Evolutionary conservation across 2,797 vertebrate genomes (phyloP).

Genomic region (Sebastiscus tertius): DNA sequence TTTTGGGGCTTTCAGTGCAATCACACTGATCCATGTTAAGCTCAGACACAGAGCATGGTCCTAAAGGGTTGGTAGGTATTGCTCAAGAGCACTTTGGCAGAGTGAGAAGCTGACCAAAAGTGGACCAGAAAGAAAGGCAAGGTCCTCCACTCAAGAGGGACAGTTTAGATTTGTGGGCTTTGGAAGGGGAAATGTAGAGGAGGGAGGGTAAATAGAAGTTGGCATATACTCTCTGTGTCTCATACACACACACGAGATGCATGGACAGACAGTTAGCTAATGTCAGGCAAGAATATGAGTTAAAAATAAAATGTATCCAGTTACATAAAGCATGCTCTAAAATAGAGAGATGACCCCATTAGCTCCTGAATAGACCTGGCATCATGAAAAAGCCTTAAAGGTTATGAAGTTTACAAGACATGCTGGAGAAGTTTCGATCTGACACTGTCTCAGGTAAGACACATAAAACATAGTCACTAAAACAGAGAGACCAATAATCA

Average conservation of each 20-base stretch:
- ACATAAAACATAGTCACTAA: too few relatives aligned
- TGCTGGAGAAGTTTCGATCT: neutral
- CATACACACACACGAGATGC: slow-evolving; percentile 64
- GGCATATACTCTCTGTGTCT: slow-evolving; percentile 19
- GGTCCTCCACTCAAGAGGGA: neutral
- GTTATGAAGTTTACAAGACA: slow-evolving; percentile 44
- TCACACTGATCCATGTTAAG: slow-evolving; percentile 1
- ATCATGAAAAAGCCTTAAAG: slow-evolving; percentile 56
- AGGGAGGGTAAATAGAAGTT: slow-evolving; percentile 29
- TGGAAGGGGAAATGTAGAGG: slow-evolving; percentile 2
- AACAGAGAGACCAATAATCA: neutral
- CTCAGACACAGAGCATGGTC: neutral
- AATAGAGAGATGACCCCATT: slow-evolving; percentile 79
- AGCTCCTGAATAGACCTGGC: slow-evolving; percentile 59
- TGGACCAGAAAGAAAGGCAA: neutral
- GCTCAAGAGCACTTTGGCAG: slow-evolving; percentile 25
- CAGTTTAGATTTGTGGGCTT: slow-evolving; percentile 5
- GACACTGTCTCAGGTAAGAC: neutral
- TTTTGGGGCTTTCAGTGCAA: slow-evolving; percentile 3
- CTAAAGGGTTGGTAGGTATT: neutral
- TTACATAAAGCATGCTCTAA: slow-evolving; percentile 86
- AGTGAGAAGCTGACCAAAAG: neutral
- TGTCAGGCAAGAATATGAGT: slow-evolving; percentile 83
- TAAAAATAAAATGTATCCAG: slow-evolving; percentile 87
- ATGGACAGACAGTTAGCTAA: slow-evolving; percentile 83